phyloP scores from a whole-genome alignment of 2,888 invertebrate genomes.

The Cephus runcator region DNA sequence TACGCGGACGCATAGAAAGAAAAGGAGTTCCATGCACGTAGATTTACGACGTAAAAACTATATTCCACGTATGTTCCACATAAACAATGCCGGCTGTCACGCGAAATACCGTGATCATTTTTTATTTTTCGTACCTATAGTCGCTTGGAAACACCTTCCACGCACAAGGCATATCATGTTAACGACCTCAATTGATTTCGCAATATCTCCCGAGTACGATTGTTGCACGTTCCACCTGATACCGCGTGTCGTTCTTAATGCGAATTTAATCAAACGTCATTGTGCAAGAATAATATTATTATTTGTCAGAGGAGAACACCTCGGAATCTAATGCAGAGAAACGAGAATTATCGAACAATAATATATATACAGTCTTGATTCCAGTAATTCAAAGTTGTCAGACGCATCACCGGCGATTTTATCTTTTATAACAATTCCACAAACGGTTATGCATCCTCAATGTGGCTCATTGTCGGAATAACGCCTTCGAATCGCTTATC shows the following conservation, averaged over 20 bases:
- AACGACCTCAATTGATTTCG: background rate
- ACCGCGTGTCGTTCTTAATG: background rate
- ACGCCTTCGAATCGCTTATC: background rate
- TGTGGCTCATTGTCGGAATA: background rate
- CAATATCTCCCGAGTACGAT: background rate
- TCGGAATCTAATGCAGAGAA: background rate
- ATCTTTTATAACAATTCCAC: background rate
- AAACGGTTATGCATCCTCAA: background rate
- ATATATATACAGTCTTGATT: background rate
- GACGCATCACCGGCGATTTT: background rate
- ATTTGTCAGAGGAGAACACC: background rate
- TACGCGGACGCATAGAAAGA: background rate
- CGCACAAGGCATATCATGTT: background rate
- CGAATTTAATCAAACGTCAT: too few species aligned
- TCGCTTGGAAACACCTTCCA: background rate
- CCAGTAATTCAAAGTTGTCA: background rate
- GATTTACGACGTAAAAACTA: background rate
- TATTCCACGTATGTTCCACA: background rate
- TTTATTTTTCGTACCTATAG: background rate
- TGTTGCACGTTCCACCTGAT: background rate
- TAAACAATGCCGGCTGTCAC: background rate
- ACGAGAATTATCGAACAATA: background rate
- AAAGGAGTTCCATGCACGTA: too few species aligned
- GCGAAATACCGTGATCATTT: background rate
- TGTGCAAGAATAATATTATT: background rate